These are phyloP conservation scores for Nezara viridula DNA, from an alignment of 2,888 invertebrate genomes.

Conservation along the genomic window DNA sequence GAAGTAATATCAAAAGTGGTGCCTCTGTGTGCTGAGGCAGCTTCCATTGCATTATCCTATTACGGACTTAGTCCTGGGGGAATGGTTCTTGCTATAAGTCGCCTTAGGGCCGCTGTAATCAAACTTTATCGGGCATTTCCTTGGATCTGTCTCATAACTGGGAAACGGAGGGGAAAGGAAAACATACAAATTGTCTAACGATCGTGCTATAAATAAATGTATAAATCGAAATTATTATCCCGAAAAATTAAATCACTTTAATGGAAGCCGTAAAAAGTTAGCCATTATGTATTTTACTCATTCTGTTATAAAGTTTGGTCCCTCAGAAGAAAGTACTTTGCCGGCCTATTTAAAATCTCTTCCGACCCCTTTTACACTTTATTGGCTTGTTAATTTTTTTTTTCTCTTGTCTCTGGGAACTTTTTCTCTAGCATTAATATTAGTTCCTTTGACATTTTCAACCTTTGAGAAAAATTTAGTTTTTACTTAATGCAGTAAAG, in stretches of 20 bases:
- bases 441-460: neutral
- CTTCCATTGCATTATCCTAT: slow-evolving; percentile 44
- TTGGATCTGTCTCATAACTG: neutral
- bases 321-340: neutral
- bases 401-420: neutral
- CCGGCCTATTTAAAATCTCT: neutral
- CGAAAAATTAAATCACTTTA: neutral
- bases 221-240: neutral
- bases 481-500: neutral
- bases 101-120: slow-evolving; percentile 30
- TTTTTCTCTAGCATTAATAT: slow-evolving; percentile 6
- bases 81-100: neutral
- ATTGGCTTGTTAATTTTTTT: neutral
- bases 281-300: neutral
- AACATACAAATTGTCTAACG: neutral
- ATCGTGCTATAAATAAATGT: neutral
- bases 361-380: neutral
- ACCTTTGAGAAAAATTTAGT: neutral
- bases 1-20: neutral
- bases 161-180: neutral
- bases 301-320: neutral
- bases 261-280: neutral
- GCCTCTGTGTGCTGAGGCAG: neutral
- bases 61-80: slow-evolving; percentile 27
- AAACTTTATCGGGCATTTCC: slow-evolving; percentile 43